These are phyloP conservation scores for Halichondria panicea DNA, from an alignment of 37 sponge, comb jelly and placozoan species.

Conservation along the genomic window DNA sequence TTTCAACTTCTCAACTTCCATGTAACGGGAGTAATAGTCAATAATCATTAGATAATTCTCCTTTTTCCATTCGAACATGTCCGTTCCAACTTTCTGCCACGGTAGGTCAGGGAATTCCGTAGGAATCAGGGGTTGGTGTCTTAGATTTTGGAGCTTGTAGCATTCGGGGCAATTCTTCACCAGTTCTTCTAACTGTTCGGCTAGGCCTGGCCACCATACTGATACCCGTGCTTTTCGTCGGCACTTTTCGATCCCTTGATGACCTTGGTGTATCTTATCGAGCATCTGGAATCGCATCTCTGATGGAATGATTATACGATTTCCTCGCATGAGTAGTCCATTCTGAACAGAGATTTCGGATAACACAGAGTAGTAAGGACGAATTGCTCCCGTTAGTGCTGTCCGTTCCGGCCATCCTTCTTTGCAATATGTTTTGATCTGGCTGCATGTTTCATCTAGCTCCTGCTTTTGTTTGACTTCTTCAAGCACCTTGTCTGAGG, in stretches of 20 bases:
- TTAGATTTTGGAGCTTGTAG: slow-evolving; percentile 6
- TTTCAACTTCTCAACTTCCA: slow-evolving; percentile 44
- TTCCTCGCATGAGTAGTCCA: slow-evolving; percentile 24
- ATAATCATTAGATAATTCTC: slow-evolving; percentile 46
- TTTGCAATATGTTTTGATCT: not conserved
- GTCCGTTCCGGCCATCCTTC: slow-evolving; percentile 33
- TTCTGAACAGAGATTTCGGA: slow-evolving; percentile 4
- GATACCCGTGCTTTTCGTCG: slow-evolving; percentile 19
- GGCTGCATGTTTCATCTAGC: slow-evolving; percentile 2
- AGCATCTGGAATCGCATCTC: not conserved
- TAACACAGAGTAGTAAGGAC: slow-evolving; percentile 11
- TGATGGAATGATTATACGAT: slow-evolving; percentile 20
- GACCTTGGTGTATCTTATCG: slow-evolving; percentile 12
- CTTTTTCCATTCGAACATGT: slow-evolving; percentile 48
- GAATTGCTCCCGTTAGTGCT: not conserved
- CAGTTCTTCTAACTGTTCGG: slow-evolving; percentile 20
- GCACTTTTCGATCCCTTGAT: slow-evolving; percentile 46
- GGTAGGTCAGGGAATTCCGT: slow-evolving; percentile 43
- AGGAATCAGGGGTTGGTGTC: slow-evolving; percentile 18
- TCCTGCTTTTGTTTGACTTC: not conserved
- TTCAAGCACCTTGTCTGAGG: slow-evolving; percentile 2
- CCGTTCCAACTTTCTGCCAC: slow-evolving; percentile 57
- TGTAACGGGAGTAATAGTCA: slow-evolving; percentile 49
- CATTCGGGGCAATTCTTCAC: slow-evolving; percentile 22
- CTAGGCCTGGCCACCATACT: slow-evolving; percentile 44